These are phyloP conservation scores for Diadromus collaris DNA, from an alignment of 2,888 invertebrate species.

Conservation along the genomic window DNA sequence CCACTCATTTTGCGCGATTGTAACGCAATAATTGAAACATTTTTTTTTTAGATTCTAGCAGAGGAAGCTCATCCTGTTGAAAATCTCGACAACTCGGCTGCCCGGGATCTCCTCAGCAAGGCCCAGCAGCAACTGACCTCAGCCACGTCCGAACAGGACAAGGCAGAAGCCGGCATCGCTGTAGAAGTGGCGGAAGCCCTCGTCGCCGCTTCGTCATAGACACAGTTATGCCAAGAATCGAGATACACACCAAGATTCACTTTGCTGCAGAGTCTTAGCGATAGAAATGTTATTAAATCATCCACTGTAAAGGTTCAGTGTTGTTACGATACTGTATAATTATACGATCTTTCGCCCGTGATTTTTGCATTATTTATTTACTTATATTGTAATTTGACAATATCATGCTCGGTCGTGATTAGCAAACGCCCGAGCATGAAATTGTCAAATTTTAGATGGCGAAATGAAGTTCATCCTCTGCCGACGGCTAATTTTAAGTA, in stretches of 20 bases:
- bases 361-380: conserved; percentile 4
- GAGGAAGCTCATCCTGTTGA: conserved; percentile 97
- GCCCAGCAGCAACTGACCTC: conserved; percentile 91
- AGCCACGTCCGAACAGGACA: conserved; percentile 91
- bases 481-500: too few relatives aligned
- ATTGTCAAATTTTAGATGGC: too few relatives aligned
- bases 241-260: conserved; percentile 23
- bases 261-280: conserved; percentile 38
- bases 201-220: conserved; percentile 89
- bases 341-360: conserved; percentile 54
- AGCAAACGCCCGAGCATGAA: too few relatives aligned
- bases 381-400: not conserved
- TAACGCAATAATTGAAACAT: conserved; percentile 13
- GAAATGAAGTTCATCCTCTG: too few relatives aligned
- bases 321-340: conserved; percentile 61
- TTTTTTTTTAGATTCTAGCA: conserved; percentile 87
- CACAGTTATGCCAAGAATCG: conserved; percentile 28
- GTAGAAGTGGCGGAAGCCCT: conserved; percentile 97
- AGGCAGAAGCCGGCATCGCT: conserved; percentile 95
- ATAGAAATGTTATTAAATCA: conserved; percentile 56
- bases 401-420: not conserved
- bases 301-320: conserved; percentile 55
- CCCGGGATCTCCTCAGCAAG: conserved; percentile 90
- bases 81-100: conserved; percentile 89
- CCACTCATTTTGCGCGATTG: too few relatives aligned